Evolutionary conservation across 92 coral and sea anemone genomes (phyloP), one percentile per base, ranked within the genome.

Genomic region (Palythoa grandiflora): DNA sequence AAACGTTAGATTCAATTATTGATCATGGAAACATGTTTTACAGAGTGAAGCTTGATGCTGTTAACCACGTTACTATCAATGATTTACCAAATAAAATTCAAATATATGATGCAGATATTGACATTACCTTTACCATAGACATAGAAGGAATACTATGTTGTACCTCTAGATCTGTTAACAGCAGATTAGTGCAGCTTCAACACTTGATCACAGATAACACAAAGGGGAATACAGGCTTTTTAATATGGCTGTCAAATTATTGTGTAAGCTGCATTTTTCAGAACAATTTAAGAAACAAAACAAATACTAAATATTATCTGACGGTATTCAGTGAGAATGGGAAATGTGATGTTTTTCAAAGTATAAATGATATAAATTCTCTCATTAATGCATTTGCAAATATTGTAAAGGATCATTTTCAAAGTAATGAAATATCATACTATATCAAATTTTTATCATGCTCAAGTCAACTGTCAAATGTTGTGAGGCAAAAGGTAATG

Each of bases 391-490:
- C 51, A 0, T 17, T 21, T 13, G 5, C 11, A 6, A 20, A 74
- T 20, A 39, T 74, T 74, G 79, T 15, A 2, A 19, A 17, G 6
- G 65, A 38, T 16, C 36, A 63, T 8, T 38, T 28, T 44, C 87
- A 66, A 12, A 8, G 70, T 7, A 83, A 19, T n/a, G 55, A 83
- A 40, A 35, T 21, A 36, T 1, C 2, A 6, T 83, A 83, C 73
- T 37, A 3, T 14, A 65, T 83, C 14, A 65, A 66, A 9, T 66
- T 83, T 68, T 83, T 83, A 70, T 83, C 78, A 12, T 83, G 87
- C 54, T 36, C 54, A 83, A 61, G 87, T 44, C 13, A 38, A 1
- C 38, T 83, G 54, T 65, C 87, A 83, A 83, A 66, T 55, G 68
- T 37, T 65, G 59, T 16, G 50, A 83, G 52, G 52, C 87, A 66